A percentile compares a stretch with the other conserved stretches of the same genome.
These are phyloP conservation scores for Ichneumoninae sp. DNA, from an alignment of 2,888 invertebrate species.

Conservation along the genomic window DNA sequence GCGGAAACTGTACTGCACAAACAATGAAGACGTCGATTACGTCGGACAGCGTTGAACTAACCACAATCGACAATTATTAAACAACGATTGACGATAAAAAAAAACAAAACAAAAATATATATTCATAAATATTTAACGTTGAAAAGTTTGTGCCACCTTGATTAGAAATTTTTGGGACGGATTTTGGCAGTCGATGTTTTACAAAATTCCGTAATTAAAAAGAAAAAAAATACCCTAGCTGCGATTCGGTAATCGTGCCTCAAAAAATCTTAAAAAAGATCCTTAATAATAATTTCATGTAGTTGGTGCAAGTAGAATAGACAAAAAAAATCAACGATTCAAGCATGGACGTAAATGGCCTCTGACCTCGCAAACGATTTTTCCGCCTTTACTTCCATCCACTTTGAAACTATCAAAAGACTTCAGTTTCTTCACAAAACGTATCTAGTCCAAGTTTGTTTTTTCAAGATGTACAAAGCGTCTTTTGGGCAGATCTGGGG, in stretches of 20 bases:
- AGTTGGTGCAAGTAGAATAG: too few species aligned
- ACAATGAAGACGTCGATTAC: background rate
- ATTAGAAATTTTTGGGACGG: background rate
- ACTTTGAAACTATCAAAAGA: too few species aligned
- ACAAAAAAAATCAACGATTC: too few species aligned
- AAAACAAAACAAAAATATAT: background rate
- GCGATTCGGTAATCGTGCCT: too few species aligned
- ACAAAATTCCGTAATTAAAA: background rate
- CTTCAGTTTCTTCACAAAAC: background rate
- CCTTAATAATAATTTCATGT: too few species aligned
- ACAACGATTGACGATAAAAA: background rate
- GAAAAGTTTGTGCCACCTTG: background rate
- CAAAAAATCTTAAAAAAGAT: too few species aligned
- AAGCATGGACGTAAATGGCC: too few species aligned
- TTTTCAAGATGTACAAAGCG: background rate
- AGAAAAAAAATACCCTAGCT: background rate
- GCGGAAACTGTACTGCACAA: background rate
- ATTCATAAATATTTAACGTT: background rate
- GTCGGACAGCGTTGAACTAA: conserved; percentile 1
- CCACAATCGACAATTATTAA: background rate
- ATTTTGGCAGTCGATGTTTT: background rate
- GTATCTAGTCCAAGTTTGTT: background rate
- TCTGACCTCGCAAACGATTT: too few species aligned
- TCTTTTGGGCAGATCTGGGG: background rate
- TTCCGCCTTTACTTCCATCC: too few species aligned